phyloP scores from a whole-genome alignment of 2,888 invertebrate species.

The Philonicus albiceps region DNA sequence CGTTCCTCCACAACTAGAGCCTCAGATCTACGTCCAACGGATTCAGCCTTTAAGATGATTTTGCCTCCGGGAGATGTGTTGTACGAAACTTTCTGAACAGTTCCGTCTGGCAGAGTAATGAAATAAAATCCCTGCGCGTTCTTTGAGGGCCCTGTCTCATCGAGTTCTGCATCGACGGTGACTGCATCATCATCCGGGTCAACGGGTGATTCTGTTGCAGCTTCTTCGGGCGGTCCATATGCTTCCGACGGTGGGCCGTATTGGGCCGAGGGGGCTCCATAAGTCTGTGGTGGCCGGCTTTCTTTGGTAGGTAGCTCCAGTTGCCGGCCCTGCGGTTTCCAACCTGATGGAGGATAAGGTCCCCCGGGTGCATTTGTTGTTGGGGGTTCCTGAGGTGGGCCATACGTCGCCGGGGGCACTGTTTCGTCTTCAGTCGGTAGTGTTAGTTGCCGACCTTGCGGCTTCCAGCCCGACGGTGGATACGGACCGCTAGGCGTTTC shows the following conservation, averaged over 20 bases:
- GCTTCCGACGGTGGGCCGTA: not conserved
- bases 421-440: conserved; percentile 14
- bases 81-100: conserved; percentile 11
- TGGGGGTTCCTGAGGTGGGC: not conserved
- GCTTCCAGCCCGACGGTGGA: conserved; percentile 41
- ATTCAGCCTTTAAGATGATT: not conserved
- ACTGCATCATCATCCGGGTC: conserved; percentile 11
- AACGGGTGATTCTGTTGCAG: not conserved
- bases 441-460: conserved; percentile 27
- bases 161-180: conserved; percentile 2
- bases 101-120: conserved; percentile 8
- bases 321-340: conserved; percentile 25
- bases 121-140: conserved; percentile 15
- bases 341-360: conserved; percentile 41
- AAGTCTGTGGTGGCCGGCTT: not conserved
- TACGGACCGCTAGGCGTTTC: not conserved
- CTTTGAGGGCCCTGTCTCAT: not conserved
- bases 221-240: conserved; percentile 6
- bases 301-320: not conserved
- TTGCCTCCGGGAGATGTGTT: not conserved
- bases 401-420: not conserved
- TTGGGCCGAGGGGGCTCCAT: not conserved
- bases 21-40: not conserved
- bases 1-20: not conserved
- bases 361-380: not conserved